Percentiles rank a stretch among this genome's conserved stretches.
Evolutionary conservation across 2,113 vertebrate genomes (phyloP).

Genomic region (Brachyhypopomus occidentalis): DNA sequence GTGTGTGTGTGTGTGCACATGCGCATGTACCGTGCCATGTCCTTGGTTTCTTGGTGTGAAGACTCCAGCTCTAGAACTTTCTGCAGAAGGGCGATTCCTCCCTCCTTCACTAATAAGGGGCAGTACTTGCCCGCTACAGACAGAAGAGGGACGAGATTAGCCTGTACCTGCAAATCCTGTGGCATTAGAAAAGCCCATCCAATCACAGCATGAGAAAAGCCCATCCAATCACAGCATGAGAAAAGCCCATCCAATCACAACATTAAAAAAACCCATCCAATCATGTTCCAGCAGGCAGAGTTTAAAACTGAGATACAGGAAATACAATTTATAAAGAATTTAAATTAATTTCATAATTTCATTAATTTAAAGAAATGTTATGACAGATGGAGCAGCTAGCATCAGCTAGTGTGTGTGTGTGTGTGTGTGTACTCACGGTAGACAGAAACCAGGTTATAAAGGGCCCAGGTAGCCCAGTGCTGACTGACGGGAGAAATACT

Average conservation of each 20-base stretch:
- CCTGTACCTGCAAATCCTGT: background rate
- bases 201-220: no score
- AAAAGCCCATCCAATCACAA: no score
- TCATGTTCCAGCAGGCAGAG: no score
- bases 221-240: no score
- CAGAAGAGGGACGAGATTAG: background rate
- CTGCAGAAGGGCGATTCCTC: slow-evolving; percentile 85
- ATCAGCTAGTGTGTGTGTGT: background rate
- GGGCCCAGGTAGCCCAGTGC: slow-evolving; percentile 98
- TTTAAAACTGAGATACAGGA: no score
- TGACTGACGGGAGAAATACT: slow-evolving; percentile 92
- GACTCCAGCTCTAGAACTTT: slow-evolving; percentile 85
- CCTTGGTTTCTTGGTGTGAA: slow-evolving; percentile 90
- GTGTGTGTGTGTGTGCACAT: slow-evolving; percentile 17
- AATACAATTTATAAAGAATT: no score
- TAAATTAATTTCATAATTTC: no score
- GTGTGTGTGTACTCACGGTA: slow-evolving; percentile 87
- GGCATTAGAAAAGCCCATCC: no score
- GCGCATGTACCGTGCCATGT: slow-evolving; percentile 86
- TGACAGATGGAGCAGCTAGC: no score
- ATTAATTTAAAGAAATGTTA: no score
- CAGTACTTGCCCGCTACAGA: slow-evolving; percentile 92
- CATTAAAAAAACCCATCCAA: no score
- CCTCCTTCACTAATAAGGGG: slow-evolving; percentile 93
- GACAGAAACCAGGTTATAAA: slow-evolving; percentile 96